Base-by-base conservation (phyloP, 2,113 vertebrate species). In the Ceyx cyanopectus region DNA sequence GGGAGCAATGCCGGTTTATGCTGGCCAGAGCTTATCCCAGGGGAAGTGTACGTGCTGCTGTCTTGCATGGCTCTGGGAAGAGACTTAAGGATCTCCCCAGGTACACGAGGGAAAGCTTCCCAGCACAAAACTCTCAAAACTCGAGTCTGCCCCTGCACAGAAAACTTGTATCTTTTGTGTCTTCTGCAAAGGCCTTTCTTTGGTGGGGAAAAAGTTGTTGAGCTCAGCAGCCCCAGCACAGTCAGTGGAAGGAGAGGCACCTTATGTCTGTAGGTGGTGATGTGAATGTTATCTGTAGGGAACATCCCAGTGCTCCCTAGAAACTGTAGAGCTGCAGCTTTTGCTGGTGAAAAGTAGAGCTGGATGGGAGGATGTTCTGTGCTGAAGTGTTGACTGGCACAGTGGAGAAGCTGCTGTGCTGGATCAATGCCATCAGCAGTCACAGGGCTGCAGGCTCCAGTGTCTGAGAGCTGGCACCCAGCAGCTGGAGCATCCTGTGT, bases 211-310 rank as follows among this genome's bases (percentile, higher is more conserved):
- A 58, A 80, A 34, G 26, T 20, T 90, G 27, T 54, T 67, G 30
- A 57, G 72, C 68, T 65, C 22, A 34, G 30, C 40, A 37, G 32
- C 11, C 14, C 24, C 18, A 62, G 32, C 10, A 5, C 14, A 32
- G 37, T 73, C 50, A 48, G 2, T 9, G 11, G 29, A 41, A 75
- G 45, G 18, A 79, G 67, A 51, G 15, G 16, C 22, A 46, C 3
- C 6, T 5, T 30, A 22, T 10, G 40, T 75, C 23, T 16, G 0
- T 24, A n/a, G 3, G 8, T 0, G 1, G 54, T 43, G 37, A 50
- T 3, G 1, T 4, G 21, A 40, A 14, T 60, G 3, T n/a, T 63
- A 65, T 73, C 65, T 5, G 15, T 26, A 17, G 46, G 12, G 23
- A 62, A 10, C n/a, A 9, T 75, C n/a, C 43, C 75, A 32, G 27